Conservation (phyloP, 2,888 invertebrate genomes). For the Lumbricus terrestris region DNA sequence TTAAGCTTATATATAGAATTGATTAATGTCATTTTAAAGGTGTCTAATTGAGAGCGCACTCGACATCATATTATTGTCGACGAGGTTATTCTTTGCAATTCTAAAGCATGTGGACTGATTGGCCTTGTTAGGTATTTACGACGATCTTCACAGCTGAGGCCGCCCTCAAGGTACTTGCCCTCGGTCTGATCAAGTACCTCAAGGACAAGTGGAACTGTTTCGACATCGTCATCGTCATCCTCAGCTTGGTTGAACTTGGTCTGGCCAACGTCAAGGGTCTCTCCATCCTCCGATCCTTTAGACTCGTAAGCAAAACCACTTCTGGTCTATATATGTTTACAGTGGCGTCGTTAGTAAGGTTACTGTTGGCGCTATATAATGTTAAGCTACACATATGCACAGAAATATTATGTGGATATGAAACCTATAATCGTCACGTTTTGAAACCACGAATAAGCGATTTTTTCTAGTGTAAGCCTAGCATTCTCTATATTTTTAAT, state of each 20-base stretch:
- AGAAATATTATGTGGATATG: neutral
- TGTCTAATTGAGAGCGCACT: too few relatives aligned
- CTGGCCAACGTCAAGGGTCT: slow-evolving; percentile 92
- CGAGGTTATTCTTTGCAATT: neutral
- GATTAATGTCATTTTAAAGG: neutral
- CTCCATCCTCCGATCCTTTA: slow-evolving; percentile 93
- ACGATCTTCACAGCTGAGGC: slow-evolving; percentile 95
- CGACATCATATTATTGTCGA: too few relatives aligned
- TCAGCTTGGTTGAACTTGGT: slow-evolving; percentile 89
- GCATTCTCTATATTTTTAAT: too few relatives aligned
- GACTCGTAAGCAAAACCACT: slow-evolving; percentile 74
- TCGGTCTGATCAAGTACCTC: slow-evolving; percentile 96
- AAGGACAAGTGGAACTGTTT: slow-evolving; percentile 99
- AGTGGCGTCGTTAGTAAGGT: neutral
- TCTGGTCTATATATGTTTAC: neutral
- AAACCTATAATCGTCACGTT: too few relatives aligned
- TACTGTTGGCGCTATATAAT: neutral
- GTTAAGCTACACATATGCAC: neutral
- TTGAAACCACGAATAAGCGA: too few relatives aligned
- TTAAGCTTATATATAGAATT: neutral
- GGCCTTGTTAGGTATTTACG: slow-evolving; percentile 79
- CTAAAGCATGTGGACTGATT: neutral
- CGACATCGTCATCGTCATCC: slow-evolving; percentile 94
- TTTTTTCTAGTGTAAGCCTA: too few relatives aligned
- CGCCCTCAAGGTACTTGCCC: slow-evolving; percentile 86